Base-by-base conservation (phyloP, 1,140 invertebrate genomes). In the Lucilia sericata region DNA sequence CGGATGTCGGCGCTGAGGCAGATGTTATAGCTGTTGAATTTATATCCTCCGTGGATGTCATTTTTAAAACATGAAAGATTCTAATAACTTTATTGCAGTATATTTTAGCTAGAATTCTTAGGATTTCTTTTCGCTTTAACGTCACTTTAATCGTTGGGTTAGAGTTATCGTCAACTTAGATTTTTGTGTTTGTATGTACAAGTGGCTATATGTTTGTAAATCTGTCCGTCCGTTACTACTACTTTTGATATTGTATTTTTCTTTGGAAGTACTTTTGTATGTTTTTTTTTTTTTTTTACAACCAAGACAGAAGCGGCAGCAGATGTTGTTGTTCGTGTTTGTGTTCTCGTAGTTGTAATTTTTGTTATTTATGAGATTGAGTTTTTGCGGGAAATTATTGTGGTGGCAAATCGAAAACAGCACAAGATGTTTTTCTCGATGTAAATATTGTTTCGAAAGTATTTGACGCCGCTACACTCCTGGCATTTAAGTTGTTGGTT, bases 41-140 rank as follows among this genome's bases (percentile, higher is more conserved):
- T 17, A 78, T 83, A 78, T 85, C 84, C 84, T 82, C 74, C n/a
- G 80, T 65, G 82, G 82, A 83, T 47, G 78, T 49, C 84, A 84
- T 84, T 51, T 30, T 76, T 17, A 14, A 75, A 76, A 76, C 13
- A 55, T 55, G 12, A 55, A 55, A 4, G 42, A 42, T 42, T 42
- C 42, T 8, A 42, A 10, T 42, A n/a, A n/a, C n/a, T n/a, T n/a
- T n/a, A n/a, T n/a, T n/a, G n/a, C n/a, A n/a, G n/a, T n/a, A 42
- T 42, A 2, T 42, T 42, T 42, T 42, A 1, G 7, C 5, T 42
- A 55, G 51, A 55, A 7, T 55, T 55, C 51, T 12, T 55, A 12
- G 8, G 17, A 1, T 55, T n/a, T n/a, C 12, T n/a, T 2, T 12
- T 55, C 8, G 51, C 9, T 12, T 14, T 2, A 49, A 12, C 51